phyloP scores from a whole-genome alignment of 1,140 invertebrate species.

The Monochamus saltuarius region DNA sequence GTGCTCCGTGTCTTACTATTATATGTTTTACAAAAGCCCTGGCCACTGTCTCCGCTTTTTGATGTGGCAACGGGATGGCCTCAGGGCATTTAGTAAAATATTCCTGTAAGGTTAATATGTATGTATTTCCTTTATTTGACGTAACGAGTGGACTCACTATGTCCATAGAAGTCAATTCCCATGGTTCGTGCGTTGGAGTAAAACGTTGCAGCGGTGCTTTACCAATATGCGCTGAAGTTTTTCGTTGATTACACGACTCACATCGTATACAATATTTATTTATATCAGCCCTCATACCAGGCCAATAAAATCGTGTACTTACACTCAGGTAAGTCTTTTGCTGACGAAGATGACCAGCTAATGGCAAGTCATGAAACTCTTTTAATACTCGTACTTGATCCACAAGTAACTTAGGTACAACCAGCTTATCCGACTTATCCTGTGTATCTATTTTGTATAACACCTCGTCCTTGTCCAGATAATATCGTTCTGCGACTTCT shows the following conservation, averaged over 20 bases:
- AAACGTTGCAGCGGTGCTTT: slow-evolving; percentile 9
- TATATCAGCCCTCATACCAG: slow-evolving; percentile 2
- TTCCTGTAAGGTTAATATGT: slow-evolving; percentile 12
- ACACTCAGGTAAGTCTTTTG: slow-evolving; percentile 2
- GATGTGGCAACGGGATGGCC: slow-evolving; percentile 26
- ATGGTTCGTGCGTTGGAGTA: background rate
- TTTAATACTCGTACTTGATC: background rate
- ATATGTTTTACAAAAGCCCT: slow-evolving; percentile 26
- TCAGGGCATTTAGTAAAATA: slow-evolving; percentile 27
- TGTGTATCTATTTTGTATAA: background rate
- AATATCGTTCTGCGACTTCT: background rate
- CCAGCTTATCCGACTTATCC: slow-evolving; percentile 2
- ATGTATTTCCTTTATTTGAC: slow-evolving; percentile 7
- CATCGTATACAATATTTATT: slow-evolving; percentile 14
- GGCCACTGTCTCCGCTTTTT: slow-evolving; percentile 27
- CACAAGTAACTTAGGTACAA: slow-evolving; percentile 2
- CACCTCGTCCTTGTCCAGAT: slow-evolving; percentile 2
- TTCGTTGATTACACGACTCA: slow-evolving; percentile 7
- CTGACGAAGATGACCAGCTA: slow-evolving; percentile 8
- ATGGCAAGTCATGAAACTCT: slow-evolving; percentile 7
- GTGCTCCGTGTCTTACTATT: slow-evolving; percentile 30
- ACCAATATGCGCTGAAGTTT: background rate
- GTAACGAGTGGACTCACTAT: slow-evolving; percentile 12
- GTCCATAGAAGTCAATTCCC: slow-evolving; percentile 7
- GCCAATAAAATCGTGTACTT: slow-evolving; percentile 9